phyloP scores from a whole-genome alignment of 2,113 vertebrate genomes.

The Thymallus thymallus region DNA sequence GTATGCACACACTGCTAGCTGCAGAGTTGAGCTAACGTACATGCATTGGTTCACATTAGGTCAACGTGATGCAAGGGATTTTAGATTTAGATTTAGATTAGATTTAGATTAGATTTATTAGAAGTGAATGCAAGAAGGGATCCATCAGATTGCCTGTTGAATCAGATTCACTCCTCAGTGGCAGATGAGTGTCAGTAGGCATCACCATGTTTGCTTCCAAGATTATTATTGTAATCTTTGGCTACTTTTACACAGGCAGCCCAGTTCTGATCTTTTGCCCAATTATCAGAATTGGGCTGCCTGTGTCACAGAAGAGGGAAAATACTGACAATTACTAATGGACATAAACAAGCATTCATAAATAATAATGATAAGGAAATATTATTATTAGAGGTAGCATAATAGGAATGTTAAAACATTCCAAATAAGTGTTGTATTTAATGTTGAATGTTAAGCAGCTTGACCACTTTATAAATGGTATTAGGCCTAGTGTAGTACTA shows the following conservation, averaged over 20 bases:
- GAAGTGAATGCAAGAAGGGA: background rate
- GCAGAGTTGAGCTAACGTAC: background rate
- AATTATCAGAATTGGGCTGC: too few relatives aligned
- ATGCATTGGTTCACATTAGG: background rate
- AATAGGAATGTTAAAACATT: constrained; percentile 8
- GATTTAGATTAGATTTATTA: background rate
- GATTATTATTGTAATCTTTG: constrained; percentile 27
- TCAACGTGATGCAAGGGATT: background rate
- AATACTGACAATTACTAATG: constrained; percentile 50
- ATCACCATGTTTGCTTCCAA: constrained; percentile 22
- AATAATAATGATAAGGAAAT: constrained; percentile 28
- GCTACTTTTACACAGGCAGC: too few relatives aligned
- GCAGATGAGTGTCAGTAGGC: constrained; percentile 32
- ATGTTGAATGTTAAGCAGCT: background rate
- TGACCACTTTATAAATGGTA: constrained; percentile 28
- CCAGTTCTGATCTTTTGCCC: too few relatives aligned
- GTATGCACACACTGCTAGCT: background rate
- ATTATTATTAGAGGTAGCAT: constrained; percentile 11
- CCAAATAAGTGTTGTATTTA: background rate
- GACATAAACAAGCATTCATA: constrained; percentile 40
- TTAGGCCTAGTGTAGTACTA: constrained; percentile 12
- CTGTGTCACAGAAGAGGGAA: constrained; percentile 39
- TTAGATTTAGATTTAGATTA: too few relatives aligned
- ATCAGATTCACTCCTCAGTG: background rate
- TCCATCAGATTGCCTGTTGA: background rate